Base-by-base conservation (phyloP, 2,113 vertebrate genomes). In the Ciconia boyciana region DNA sequence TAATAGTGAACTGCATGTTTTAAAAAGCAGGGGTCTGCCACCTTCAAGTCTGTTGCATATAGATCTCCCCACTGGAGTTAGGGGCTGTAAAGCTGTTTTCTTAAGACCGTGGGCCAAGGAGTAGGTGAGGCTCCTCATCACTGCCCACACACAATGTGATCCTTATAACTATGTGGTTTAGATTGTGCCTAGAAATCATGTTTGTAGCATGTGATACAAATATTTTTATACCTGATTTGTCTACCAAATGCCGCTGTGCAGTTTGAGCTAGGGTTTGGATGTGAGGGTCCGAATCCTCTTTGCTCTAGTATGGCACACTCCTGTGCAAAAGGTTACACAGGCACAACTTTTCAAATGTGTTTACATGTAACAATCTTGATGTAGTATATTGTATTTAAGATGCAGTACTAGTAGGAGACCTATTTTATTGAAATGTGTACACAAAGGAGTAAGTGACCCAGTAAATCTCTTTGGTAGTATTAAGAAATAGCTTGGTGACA, bases 101-200 rank as follows among this genome's bases (percentile, higher is more conserved):
- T 90, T 54, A 57, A 64, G 62, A 34, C 24, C 34, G 5, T 60
- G 44, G 25, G 36, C 54, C 13, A 41, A 41, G 41, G 19, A 62
- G 10, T 25, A 41, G 55, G 39, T 70, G 68, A 81, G 43, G 25
- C 29, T 90, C 18, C 86, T 93, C 55, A 16, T 36, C 21, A 9
- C 13, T 55, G 36, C 46, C 32, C 0, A 0, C 34, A 9, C 17
- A 44, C 43, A 64, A 2, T 13, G 31, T 46, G 31, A 16, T 83
- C 58, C 31, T 5, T 92, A 1, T 44, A 29, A 26, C 28, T 43
- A 5, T 6, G 6, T 79, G n/a, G 9, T 57, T 77, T 82, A 68
- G 52, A 11, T 25, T 71, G 21, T 57, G 58, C 41, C 61, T 64
- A 32, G 70, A 81, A 61, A 26, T 55, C 25, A 11, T 7, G 18